phyloP scores from a whole-genome alignment of 2,113 vertebrate genomes.

The Gracilinanus agilis region DNA sequence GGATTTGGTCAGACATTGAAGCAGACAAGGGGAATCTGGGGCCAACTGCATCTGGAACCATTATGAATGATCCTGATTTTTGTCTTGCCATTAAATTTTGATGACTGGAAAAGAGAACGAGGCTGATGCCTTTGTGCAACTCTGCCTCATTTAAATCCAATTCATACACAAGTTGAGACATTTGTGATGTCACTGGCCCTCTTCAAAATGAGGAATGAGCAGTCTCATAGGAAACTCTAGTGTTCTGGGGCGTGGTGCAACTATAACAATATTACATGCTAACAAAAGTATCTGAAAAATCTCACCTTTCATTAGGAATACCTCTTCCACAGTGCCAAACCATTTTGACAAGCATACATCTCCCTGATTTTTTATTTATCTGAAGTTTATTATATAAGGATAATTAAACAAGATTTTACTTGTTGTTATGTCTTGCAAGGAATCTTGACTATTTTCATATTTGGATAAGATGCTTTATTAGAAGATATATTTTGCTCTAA shows the following conservation, averaged over 20 bases:
- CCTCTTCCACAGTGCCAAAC: neutral
- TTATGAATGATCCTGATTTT: too few relatives aligned
- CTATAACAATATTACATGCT: neutral
- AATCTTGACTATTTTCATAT: neutral
- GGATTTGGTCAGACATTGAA: too few relatives aligned
- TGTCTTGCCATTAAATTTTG: too few relatives aligned
- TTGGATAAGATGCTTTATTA: neutral
- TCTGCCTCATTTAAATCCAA: too few relatives aligned
- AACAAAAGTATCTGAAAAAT: neutral
- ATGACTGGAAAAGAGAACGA: too few relatives aligned
- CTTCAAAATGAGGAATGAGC: too few relatives aligned
- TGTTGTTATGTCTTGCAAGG: neutral
- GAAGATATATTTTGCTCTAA: neutral
- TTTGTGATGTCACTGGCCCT: too few relatives aligned
- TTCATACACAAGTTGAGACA: too few relatives aligned
- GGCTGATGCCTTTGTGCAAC: too few relatives aligned
- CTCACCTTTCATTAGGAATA: neutral
- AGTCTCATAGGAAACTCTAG: neutral
- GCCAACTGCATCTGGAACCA: too few relatives aligned
- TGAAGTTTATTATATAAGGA: neutral
- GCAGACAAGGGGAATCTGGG: too few relatives aligned
- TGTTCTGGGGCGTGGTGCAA: neutral
- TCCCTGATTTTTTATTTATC: neutral
- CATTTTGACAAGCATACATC: neutral
- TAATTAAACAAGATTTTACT: neutral